Percentiles rank a stretch among this genome's conserved stretches.
Conservation (phyloP, 2,797 vertebrate species). For the Leptoclinus maculatus region DNA sequence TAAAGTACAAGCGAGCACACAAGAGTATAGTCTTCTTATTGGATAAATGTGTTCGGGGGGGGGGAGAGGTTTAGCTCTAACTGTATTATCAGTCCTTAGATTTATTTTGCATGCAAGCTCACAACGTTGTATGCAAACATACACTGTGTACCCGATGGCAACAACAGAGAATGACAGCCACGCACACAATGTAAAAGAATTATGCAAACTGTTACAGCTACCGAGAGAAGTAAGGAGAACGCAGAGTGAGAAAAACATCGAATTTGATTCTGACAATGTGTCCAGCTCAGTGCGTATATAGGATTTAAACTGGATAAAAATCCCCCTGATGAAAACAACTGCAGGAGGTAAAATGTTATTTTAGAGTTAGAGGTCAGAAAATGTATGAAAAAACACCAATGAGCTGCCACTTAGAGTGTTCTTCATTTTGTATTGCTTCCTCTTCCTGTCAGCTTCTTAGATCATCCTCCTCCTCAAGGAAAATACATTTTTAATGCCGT, state of each 20-base stretch:
- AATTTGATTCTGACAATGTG: conserved; percentile 5
- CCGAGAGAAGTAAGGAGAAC: background rate
- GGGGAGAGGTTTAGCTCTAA: background rate
- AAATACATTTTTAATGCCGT: conserved; percentile 26
- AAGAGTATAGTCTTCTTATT: background rate
- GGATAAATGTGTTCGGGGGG: background rate
- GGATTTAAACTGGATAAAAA: background rate
- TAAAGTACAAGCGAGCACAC: too few species aligned
- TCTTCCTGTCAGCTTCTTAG: conserved; percentile 3
- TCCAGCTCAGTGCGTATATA: background rate
- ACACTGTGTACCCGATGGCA: background rate
- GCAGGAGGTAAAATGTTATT: conserved; percentile 4
- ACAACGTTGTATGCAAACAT: conserved; percentile 21
- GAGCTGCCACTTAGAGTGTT: conserved; percentile 5
- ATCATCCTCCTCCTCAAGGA: conserved; percentile 7
- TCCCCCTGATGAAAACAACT: background rate
- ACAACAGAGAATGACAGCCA: conserved; percentile 19
- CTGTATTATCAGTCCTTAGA: background rate
- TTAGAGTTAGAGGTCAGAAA: conserved; percentile 18
- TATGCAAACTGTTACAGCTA: background rate
- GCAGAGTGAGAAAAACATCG: background rate
- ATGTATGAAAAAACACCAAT: background rate
- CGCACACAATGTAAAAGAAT: background rate
- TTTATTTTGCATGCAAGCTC: conserved; percentile 12
- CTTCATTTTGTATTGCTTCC: conserved; percentile 3